Conservation (phyloP, 2,113 vertebrate genomes). For the Ciconia boyciana region DNA sequence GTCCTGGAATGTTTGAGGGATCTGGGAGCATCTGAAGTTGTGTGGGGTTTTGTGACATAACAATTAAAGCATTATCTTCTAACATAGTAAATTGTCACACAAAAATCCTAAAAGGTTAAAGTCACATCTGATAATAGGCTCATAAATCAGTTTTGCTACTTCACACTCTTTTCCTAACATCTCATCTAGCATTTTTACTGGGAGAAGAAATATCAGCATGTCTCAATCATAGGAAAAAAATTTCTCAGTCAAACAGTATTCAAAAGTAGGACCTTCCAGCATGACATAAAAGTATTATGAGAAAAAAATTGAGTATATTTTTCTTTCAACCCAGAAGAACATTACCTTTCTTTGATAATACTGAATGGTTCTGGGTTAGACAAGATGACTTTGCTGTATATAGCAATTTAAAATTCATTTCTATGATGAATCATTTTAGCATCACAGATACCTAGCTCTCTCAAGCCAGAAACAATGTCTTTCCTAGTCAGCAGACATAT, state of each 20-base stretch:
- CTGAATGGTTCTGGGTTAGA: not conserved
- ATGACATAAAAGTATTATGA: not conserved
- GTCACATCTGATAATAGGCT: not conserved
- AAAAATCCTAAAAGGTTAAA: not conserved
- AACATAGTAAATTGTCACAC: not conserved
- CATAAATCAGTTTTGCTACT: not conserved
- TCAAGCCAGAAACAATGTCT: not conserved
- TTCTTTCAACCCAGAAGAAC: not conserved
- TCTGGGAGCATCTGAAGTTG: not conserved
- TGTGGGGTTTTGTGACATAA: not conserved
- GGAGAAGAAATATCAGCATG: not conserved
- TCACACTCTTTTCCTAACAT: not conserved
- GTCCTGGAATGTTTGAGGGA: not conserved
- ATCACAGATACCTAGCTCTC: not conserved
- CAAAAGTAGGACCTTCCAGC: not conserved
- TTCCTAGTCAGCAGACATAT: not conserved
- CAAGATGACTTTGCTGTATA: not conserved
- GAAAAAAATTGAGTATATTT: not conserved
- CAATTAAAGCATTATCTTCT: not conserved
- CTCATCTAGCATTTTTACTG: not conserved
- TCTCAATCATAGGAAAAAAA: not conserved
- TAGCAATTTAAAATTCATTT: slow-evolving; percentile 8
- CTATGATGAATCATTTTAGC: not conserved
- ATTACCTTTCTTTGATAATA: not conserved
- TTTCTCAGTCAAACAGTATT: not conserved